Conservation (phyloP, 2,113 vertebrate species). For the Python bivittatus region DNA sequence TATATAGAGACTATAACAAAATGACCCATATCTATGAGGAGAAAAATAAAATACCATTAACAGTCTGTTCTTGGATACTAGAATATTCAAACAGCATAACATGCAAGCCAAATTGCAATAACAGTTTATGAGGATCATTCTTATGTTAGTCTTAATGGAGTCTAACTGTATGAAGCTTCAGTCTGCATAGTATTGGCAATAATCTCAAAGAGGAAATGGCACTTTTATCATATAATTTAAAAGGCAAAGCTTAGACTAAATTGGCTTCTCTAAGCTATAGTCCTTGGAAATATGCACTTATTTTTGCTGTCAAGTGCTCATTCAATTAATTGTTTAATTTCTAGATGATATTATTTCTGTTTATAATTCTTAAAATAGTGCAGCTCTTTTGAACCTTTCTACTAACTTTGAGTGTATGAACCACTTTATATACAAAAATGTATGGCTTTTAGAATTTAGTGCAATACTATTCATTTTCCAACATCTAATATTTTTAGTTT, state of each 20-base stretch:
- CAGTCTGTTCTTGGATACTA: neutral
- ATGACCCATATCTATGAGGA: neutral
- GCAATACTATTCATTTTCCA: neutral
- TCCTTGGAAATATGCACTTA: slow-evolving; percentile 16
- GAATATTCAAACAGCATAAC: slow-evolving; percentile 2
- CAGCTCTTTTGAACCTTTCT: neutral
- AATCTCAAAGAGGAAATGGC: slow-evolving; percentile 15
- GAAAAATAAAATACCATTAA: neutral
- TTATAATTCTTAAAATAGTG: neutral
- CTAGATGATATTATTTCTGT: slow-evolving; percentile 8
- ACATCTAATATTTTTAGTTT: neutral
- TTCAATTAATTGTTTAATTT: neutral
- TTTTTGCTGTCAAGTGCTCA: slow-evolving; percentile 9
- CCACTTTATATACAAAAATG: neutral
- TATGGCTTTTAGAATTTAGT: neutral
- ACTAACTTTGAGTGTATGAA: neutral
- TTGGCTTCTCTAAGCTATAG: slow-evolving; percentile 18
- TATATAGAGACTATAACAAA: neutral
- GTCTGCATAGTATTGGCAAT: neutral
- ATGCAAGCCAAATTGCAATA: slow-evolving; percentile 27
- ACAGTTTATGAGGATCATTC: neutral
- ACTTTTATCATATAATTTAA: neutral
- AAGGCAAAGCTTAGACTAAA: slow-evolving; percentile 1
- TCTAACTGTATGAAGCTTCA: neutral
- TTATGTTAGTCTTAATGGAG: slow-evolving; percentile 17